These are phyloP conservation scores for Antennarius striatus DNA, from an alignment of 2,113 vertebrate species.

Conservation along the genomic window DNA sequence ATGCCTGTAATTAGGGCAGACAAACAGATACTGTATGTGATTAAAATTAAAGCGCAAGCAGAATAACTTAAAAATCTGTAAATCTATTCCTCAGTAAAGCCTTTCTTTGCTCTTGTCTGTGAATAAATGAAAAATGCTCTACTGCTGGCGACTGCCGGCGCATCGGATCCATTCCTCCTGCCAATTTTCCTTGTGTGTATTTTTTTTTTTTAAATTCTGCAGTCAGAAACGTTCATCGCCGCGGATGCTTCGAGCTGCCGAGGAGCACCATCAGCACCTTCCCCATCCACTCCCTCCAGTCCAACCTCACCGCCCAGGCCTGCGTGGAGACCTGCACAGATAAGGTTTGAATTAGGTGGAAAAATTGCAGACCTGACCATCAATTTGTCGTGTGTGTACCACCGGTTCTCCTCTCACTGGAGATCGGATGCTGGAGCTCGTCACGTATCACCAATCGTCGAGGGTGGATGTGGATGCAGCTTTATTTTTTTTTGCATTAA, in stretches of 20 bases:
- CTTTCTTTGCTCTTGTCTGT: neutral
- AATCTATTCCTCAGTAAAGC: neutral
- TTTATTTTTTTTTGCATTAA: too few relatives aligned
- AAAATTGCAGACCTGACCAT: constrained; percentile 15
- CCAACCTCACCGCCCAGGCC: constrained; percentile 86
- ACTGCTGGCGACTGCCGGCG: neutral
- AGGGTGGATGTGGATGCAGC: constrained; percentile 44
- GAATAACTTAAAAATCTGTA: neutral
- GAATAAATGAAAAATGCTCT: too few relatives aligned
- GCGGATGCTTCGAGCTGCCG: constrained; percentile 88
- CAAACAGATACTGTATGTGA: neutral
- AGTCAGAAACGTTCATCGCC: constrained; percentile 88
- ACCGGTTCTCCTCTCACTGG: neutral
- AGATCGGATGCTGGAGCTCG: constrained; percentile 19
- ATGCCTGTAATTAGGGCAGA: constrained; percentile 19
- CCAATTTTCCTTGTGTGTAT: neutral
- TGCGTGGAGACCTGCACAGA: constrained; percentile 93
- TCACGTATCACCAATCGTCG: constrained; percentile 46
- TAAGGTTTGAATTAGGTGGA: constrained; percentile 83
- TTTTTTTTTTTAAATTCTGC: constrained; percentile 51
- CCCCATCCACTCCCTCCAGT: constrained; percentile 79
- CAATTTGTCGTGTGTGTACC: constrained; percentile 9
- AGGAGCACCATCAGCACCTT: constrained; percentile 83
- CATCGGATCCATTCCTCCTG: neutral
- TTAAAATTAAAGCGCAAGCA: constrained; percentile 5